Conservation (phyloP, 2,797 vertebrate species). For the Atherinosoma microstoma region DNA sequence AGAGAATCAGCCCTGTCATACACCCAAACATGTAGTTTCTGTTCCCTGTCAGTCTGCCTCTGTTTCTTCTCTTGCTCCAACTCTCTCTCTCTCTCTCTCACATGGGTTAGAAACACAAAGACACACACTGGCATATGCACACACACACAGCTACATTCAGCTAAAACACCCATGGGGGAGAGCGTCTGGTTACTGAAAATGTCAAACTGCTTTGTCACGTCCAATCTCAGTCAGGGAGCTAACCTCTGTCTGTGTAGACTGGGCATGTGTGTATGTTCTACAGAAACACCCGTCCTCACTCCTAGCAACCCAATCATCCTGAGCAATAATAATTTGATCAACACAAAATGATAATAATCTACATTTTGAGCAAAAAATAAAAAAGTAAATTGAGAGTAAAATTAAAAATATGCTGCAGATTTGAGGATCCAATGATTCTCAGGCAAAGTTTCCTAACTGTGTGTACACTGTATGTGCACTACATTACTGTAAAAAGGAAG, state of each 20-base stretch:
- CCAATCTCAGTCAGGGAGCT: conserved; percentile 76
- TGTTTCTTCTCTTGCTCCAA: conserved; percentile 25
- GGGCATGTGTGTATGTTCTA: conserved; percentile 36
- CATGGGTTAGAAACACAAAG: conserved; percentile 21
- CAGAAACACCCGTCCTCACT: conserved; percentile 31
- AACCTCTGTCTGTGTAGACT: conserved; percentile 54
- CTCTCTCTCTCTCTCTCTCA: conserved; percentile 7
- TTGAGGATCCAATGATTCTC: no score
- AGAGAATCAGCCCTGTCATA: conserved; percentile 63
- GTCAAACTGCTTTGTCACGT: conserved; percentile 86
- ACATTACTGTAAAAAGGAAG: no score
- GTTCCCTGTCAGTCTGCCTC: conserved; percentile 61
- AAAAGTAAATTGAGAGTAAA: neutral
- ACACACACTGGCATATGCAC: conserved; percentile 21
- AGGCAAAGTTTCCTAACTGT: no score
- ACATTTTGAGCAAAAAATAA: neutral
- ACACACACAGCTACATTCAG: conserved; percentile 54
- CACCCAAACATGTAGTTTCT: conserved; percentile 58
- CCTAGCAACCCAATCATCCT: conserved; percentile 26
- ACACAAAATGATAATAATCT: conserved; percentile 13
- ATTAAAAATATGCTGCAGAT: no score
- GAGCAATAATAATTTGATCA: conserved; percentile 4
- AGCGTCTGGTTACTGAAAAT: conserved; percentile 82
- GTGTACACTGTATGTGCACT: no score
- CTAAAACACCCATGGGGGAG: conserved; percentile 77